These are phyloP conservation scores for Channa striata DNA, from an alignment of 2,797 vertebrate genomes.

Conservation along the genomic window DNA sequence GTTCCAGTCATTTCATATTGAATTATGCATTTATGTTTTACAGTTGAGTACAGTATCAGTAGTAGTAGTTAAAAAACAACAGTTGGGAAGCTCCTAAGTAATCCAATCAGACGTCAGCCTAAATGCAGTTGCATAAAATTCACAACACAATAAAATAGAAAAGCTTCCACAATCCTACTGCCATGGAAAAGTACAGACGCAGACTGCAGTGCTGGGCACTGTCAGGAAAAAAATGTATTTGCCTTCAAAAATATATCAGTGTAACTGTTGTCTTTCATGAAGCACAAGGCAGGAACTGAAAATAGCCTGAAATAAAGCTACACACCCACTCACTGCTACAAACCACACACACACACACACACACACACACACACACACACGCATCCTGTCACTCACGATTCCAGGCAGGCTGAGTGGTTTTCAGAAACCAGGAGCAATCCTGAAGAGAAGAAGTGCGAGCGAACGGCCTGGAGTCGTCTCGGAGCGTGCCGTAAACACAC, in stretches of 20 bases:
- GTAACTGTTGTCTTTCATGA: too few relatives aligned
- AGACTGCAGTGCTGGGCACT: background rate
- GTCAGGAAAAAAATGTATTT: background rate
- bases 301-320: background rate
- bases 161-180: too few relatives aligned
- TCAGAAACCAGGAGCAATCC: background rate
- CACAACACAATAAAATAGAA: too few relatives aligned
- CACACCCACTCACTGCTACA: background rate
- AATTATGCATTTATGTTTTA: too few relatives aligned
- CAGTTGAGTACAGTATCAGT: too few relatives aligned
- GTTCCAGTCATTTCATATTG: too few relatives aligned
- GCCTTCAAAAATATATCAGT: background rate
- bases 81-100: too few relatives aligned
- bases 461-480: conserved; percentile 15
- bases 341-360: background rate
- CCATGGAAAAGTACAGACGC: too few relatives aligned
- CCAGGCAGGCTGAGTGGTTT: conserved; percentile 3
- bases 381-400: background rate
- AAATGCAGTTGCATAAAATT: too few relatives aligned
- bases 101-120: too few relatives aligned
- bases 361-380: background rate
- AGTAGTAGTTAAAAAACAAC: too few relatives aligned
- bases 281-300: background rate
- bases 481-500: conserved; percentile 2
- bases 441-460: background rate